Base-by-base conservation (phyloP, 2,888 invertebrate species). In the Hypsopygia costalis region DNA sequence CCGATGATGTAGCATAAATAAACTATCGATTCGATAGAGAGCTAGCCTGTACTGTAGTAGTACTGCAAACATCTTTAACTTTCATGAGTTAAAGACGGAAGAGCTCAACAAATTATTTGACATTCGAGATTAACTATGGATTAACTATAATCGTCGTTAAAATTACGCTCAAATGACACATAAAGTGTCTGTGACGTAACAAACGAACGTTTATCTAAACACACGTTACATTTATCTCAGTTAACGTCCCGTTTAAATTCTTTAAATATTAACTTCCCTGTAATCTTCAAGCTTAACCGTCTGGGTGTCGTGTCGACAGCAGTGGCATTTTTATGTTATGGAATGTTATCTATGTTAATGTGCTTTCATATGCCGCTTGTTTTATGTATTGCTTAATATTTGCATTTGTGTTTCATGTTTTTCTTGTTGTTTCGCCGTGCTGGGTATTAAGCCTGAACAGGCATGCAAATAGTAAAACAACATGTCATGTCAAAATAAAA, bases 211-310 rank as follows among this genome's bases (percentile, higher is more conserved):
- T 47, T 58, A 54, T 52, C 55, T 53, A 55, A 59, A 57, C 55
- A 52, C 37, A 41, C 27, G 25, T 34, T 34, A 36, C 41, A 44
- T 46, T 45, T 44, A 44, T 47, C 47, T 40, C 22, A 8, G 9
- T 25, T 25, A 25, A 25, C 29, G 45, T 51, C 49, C 46, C 55
- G 56, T 54, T 64, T 58, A 61, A 74, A 79, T 77, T 74, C 75
- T 64, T 68, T 66, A 83, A 85, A 83, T 81, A 81, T 83, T 83
- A 78, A 72, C 81, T 79, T 64, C 78, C 63, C 74, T 66, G 55
- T 72, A 69, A 73, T 67, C 65, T 55, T 47, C 44, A 49, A 51
- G 57, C 49, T 55, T 52, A 48, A 46, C 41, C 41, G 50, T 54
- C 46, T 41, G 49, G 51, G 55, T 58, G 63, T 60, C 50, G 55